phyloP scores from a whole-genome alignment of 2,888 invertebrate species.

The Plebejus argus region DNA sequence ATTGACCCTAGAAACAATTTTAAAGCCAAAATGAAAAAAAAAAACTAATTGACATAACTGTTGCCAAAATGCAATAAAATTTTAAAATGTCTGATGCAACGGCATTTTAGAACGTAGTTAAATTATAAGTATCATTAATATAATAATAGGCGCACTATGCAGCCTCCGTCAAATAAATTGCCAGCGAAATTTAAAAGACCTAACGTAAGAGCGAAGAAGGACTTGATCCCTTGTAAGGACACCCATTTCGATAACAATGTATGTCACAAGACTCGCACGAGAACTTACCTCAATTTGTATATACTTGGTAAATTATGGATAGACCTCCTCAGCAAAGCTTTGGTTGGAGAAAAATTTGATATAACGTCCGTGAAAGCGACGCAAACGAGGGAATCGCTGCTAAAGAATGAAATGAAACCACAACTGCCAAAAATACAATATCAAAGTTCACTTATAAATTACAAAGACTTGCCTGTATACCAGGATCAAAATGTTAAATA shows the following conservation, averaged over 20 bases:
- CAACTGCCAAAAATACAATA: conserved; percentile 44
- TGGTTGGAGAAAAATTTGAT: conserved; percentile 51
- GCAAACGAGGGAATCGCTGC: conserved; percentile 52
- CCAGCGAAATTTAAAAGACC: background rate
- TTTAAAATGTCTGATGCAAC: background rate
- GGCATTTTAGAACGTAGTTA: conserved; percentile 2
- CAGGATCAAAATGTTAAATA: conserved; percentile 56
- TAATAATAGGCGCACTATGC: conserved; percentile 34
- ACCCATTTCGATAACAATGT: conserved; percentile 44
- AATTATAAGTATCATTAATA: background rate
- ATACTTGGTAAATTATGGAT: conserved; percentile 57
- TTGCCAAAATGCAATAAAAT: background rate
- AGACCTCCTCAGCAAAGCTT: conserved; percentile 47
- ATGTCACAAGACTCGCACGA: conserved; percentile 39
- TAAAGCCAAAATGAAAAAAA: background rate
- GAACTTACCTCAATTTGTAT: conserved; percentile 39
- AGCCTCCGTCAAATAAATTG: conserved; percentile 31
- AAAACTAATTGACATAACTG: background rate
- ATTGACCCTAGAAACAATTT: background rate
- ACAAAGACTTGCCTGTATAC: conserved; percentile 60
- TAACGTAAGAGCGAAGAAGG: background rate
- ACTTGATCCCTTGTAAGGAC: conserved; percentile 8
- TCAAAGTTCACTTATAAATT: conserved; percentile 61
- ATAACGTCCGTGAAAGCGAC: background rate
- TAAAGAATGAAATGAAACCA: conserved; percentile 42